Percentiles rank a stretch among this genome's conserved stretches.
These are phyloP conservation scores for Lycocerus yunnanus DNA, from an alignment of 2,888 invertebrate species.

Conservation along the genomic window DNA sequence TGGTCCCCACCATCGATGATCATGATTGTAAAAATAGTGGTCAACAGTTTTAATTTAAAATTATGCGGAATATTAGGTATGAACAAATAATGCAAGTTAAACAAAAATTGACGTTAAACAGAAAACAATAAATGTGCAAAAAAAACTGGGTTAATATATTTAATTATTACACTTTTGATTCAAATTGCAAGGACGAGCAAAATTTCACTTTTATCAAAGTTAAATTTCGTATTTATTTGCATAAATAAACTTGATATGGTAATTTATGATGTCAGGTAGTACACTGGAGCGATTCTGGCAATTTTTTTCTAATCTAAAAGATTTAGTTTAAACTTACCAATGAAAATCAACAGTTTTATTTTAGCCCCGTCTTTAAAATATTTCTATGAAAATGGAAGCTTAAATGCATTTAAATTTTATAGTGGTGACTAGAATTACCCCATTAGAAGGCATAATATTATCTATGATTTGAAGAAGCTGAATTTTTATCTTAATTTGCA, in stretches of 20 bases:
- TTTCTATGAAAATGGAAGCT: no score
- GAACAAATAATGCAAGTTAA: neutral
- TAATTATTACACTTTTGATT: neutral
- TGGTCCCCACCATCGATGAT: neutral
- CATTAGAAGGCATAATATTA: no score
- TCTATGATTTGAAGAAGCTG: no score
- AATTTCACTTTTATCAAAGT: no score
- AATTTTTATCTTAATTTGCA: no score
- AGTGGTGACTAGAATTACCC: no score
- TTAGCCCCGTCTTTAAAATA: no score
- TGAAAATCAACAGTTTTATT: no score
- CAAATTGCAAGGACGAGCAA: neutral
- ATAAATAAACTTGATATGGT: neutral
- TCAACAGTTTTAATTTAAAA: neutral
- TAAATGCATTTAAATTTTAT: no score
- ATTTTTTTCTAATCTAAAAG: no score
- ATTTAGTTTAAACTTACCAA: no score
- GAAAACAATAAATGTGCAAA: neutral
- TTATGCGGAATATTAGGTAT: neutral
- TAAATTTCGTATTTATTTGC: neutral
- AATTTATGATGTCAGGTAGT: neutral
- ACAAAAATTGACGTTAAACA: neutral
- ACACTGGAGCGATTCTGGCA: no score
- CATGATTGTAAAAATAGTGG: neutral
- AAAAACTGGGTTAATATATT: neutral